phyloP scores from a whole-genome alignment of 1,140 invertebrate genomes.

The Trichogramma pretiosum region DNA sequence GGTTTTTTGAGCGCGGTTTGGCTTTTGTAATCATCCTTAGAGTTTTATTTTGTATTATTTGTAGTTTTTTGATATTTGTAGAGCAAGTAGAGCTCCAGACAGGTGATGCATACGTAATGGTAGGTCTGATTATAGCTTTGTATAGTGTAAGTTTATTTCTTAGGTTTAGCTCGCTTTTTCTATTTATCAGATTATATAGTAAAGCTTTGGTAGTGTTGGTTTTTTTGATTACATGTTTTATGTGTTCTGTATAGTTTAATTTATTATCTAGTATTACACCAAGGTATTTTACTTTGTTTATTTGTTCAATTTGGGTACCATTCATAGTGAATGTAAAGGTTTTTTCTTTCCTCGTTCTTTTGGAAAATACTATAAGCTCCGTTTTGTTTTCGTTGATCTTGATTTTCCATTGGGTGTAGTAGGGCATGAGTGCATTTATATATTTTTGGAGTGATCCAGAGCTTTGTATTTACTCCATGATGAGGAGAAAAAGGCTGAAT shows the following conservation, averaged over 20 bases:
- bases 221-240: slow-evolving; percentile 17
- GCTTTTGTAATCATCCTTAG: no score
- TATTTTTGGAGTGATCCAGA: not conserved
- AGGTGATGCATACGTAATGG: slow-evolving; percentile 7
- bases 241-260: slow-evolving; percentile 20
- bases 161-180: slow-evolving; percentile 13
- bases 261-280: slow-evolving; percentile 24
- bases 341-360: not conserved
- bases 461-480: slow-evolving; percentile 8
- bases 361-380: not conserved
- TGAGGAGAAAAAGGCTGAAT: slow-evolving; percentile 27
- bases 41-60: no score
- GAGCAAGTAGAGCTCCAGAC: no score
- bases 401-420: not conserved
- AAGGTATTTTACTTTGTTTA: slow-evolving; percentile 21
- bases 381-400: not conserved
- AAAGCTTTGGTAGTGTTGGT: slow-evolving; percentile 18
- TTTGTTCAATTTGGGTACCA: not conserved
- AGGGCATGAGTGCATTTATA: not conserved
- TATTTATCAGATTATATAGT: slow-evolving; percentile 19
- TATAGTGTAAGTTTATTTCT: slow-evolving; percentile 25
- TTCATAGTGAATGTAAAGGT: not conserved
- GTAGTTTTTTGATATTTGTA: no score
- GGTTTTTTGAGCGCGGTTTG: no score
- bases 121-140: slow-evolving; percentile 19